Conservation (phyloP, 2,113 vertebrate genomes). For the Dasyurus viverrinus region DNA sequence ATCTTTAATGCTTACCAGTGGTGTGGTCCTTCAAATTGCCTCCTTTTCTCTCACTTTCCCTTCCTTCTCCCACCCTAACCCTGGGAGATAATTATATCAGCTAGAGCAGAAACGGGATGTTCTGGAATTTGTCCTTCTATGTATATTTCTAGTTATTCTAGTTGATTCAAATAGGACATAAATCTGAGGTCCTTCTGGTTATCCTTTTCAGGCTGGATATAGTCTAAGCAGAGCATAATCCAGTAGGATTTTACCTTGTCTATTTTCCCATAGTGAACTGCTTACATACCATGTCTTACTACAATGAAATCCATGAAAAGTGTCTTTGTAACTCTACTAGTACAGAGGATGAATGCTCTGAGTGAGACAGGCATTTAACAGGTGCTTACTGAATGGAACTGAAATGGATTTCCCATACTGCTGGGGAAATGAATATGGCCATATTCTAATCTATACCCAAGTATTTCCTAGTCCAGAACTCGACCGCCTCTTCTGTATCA, state of each 20-base stretch:
- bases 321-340: neutral
- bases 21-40: neutral
- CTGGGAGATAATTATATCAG: neutral
- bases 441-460: neutral
- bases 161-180: neutral
- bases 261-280: neutral
- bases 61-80: neutral
- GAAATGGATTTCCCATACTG: neutral
- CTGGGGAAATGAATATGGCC: neutral
- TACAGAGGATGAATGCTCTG: neutral
- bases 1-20: neutral
- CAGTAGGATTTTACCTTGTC: neutral
- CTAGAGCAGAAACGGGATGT: too few relatives aligned
- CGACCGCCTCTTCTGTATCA: neutral
- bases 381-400: neutral
- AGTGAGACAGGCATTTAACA: neutral
- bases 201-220: neutral
- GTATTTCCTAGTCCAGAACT: neutral
- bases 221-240: neutral
- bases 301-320: neutral
- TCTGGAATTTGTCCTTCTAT: too few relatives aligned
- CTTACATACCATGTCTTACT: neutral
- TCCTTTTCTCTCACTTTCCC: neutral
- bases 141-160: neutral
- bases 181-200: neutral